Percentiles rank a stretch among this genome's conserved stretches.
Conservation (phyloP, 2,797 vertebrate species). For the Pristis pectinata region DNA sequence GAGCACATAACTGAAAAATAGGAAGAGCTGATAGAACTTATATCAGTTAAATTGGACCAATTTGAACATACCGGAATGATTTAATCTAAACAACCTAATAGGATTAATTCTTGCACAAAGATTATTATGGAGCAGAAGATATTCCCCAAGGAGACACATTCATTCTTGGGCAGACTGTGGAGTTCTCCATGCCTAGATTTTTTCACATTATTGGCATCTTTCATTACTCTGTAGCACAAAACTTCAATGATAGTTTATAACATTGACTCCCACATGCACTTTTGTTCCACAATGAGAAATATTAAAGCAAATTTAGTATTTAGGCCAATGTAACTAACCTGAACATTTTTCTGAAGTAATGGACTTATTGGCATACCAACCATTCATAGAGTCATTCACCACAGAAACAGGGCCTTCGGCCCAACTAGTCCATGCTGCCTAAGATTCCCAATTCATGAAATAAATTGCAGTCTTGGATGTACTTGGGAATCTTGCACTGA, state of each 20-base stretch:
- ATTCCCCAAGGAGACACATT: neutral
- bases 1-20: neutral
- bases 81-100: neutral
- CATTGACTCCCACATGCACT: neutral
- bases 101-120: neutral
- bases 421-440: too few relatives aligned
- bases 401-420: too few relatives aligned
- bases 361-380: neutral
- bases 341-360: neutral
- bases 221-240: neutral
- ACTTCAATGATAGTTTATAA: neutral
- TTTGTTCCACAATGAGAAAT: neutral
- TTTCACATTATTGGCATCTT: neutral
- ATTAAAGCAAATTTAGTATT: neutral
- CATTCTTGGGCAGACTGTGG: neutral
- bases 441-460: too few relatives aligned
- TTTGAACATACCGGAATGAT: neutral
- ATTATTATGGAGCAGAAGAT: neutral
- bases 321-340: neutral
- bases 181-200: neutral
- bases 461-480: neutral
- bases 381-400: too few relatives aligned
- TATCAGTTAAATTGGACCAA: too few relatives aligned
- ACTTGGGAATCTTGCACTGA: neutral
- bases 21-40: neutral